Evolutionary conservation across 2,113 vertebrate genomes (phyloP).

Genomic region (Colossoma macropomum): DNA sequence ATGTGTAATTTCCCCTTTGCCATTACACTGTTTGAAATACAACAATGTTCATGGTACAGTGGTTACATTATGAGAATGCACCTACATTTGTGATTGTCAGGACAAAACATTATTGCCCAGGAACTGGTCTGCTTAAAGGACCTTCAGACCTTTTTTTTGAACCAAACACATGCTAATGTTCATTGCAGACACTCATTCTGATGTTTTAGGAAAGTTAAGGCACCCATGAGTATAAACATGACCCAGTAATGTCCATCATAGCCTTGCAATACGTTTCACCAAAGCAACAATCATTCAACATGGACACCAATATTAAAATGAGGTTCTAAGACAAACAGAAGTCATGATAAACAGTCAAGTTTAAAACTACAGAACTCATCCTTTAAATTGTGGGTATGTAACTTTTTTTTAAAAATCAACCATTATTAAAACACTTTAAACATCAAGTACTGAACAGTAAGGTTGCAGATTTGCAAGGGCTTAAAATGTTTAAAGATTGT

Average conservation of each 20-base stretch:
- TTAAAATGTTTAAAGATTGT: not conserved
- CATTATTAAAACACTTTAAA: conserved; percentile 18
- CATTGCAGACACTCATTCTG: not conserved
- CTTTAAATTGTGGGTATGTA: too few species aligned
- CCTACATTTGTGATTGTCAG: not conserved
- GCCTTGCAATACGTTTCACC: not conserved
- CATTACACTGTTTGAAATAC: not conserved
- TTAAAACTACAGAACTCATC: conserved; percentile 6
- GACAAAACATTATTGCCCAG: not conserved
- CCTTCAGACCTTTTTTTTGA: not conserved
- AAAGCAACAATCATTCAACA: not conserved
- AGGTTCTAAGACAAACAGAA: conserved; percentile 2
- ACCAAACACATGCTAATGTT: not conserved
- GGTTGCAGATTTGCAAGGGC: not conserved
- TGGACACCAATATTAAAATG: not conserved
- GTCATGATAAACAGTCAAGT: not conserved
- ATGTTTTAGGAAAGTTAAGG: not conserved
- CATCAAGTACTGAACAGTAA: conserved; percentile 20
- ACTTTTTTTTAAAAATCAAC: conserved; percentile 1
- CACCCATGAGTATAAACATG: not conserved
- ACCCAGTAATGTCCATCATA: not conserved
- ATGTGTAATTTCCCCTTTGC: not conserved
- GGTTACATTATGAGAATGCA: not conserved
- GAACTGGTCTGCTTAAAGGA: not conserved
- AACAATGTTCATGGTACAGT: not conserved